These are phyloP conservation scores for Podarcis raffonei DNA, from an alignment of 2,113 vertebrate genomes.

Conservation along the genomic window DNA sequence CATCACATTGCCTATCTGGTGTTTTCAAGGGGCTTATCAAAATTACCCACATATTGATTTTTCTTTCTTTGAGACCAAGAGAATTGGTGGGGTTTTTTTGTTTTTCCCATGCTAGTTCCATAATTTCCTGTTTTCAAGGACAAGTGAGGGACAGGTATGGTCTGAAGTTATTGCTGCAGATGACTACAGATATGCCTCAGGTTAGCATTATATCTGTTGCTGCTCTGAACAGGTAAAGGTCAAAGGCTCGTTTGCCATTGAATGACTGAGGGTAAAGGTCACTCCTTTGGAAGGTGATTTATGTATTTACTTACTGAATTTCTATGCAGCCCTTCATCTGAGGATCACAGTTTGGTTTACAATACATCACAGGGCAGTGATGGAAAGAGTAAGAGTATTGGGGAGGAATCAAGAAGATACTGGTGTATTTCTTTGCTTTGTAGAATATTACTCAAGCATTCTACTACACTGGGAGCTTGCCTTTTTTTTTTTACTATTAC, in stretches of 20 bases:
- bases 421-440: neutral
- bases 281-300: too few relatives aligned
- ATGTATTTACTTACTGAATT: too few relatives aligned
- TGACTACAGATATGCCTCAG: neutral
- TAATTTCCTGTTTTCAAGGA: neutral
- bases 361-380: neutral
- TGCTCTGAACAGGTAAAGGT: neutral
- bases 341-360: too few relatives aligned
- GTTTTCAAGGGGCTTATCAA: neutral
- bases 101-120: neutral
- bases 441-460: neutral
- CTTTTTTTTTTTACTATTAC: neutral
- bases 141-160: neutral
- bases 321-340: too few relatives aligned
- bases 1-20: neutral
- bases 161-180: neutral
- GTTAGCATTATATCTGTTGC: neutral
- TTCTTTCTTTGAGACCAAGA: neutral
- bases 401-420: neutral
- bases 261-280: neutral
- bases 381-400: neutral
- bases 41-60: neutral
- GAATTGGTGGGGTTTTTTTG: neutral
- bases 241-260: neutral
- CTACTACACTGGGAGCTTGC: neutral